Base-by-base conservation (phyloP, 2,797 vertebrate genomes). In the Sebastolobus alascanus region DNA sequence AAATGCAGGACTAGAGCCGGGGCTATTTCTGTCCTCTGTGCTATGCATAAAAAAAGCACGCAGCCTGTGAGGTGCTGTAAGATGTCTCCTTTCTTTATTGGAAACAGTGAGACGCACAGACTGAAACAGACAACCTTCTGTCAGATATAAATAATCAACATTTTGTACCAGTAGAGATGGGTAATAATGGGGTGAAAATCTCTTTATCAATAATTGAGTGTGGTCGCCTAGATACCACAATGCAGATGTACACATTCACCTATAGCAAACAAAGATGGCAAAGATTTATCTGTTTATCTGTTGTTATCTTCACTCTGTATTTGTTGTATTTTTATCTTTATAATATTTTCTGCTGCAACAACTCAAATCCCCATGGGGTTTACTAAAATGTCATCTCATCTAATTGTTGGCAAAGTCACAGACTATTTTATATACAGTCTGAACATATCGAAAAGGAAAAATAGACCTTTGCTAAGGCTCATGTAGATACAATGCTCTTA, bases 11-110 rank as follows among this genome's bases (percentile, higher is more conserved):
- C 75, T 33, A 27, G 71, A 78, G 80, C 29, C 4, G 33, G 6
- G 73, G 75, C 76, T 87, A 85, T 89, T 89, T 89, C 82, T 84
- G 87, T 88, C 77, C 77, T 85, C 64, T 86, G 79, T 77, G 82
- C 77, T 71, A 38, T 81, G 43, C 86, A 83, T 86, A 64, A 59
- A 79, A 72, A 81, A 64, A 58, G 35, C 68, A 79, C n/a, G 55
- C 58, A 72, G 82, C 56, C 29, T 54, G 60, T 64, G 73, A 69
- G 50, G 38, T 56, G 75, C 66, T 37, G 54, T 43, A 37, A 71
- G 54, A 50, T 69, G 5, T 43, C 22, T 31, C 20, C 65, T 75
- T 66, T 74, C 13, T 75, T 82, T 54, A 78, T 3, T 18, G 37
- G 13, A 29, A 79, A 68, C 29, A 31, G 22, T 46, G n/a, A 75